Conservation (phyloP, 2,113 vertebrate genomes). For the Zonotrichia leucophrys region DNA sequence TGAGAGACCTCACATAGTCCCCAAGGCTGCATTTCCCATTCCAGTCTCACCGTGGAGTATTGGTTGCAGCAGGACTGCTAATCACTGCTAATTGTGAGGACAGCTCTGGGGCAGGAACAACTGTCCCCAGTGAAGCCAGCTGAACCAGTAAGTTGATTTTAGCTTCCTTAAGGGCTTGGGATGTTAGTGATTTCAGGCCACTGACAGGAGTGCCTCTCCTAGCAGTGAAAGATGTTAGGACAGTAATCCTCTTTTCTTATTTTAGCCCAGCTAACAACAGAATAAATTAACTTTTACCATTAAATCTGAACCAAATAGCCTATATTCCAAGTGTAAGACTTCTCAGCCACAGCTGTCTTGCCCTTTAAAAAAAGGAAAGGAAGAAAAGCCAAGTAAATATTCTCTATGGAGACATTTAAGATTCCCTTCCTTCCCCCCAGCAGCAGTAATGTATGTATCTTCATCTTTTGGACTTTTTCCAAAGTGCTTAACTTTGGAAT, state of each 20-base stretch:
- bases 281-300: neutral
- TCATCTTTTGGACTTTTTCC: constrained; percentile 48
- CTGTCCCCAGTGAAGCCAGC: neutral
- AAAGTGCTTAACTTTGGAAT: constrained; percentile 54
- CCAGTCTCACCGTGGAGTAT: neutral
- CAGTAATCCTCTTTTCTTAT: neutral
- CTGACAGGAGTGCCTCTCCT: neutral
- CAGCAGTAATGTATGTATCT: constrained; percentile 44
- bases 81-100: neutral
- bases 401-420: constrained; percentile 25
- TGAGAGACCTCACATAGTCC: neutral
- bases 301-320: neutral
- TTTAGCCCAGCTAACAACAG: neutral
- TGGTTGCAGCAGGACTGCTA: neutral
- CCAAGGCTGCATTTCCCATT: neutral
- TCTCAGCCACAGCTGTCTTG: neutral
- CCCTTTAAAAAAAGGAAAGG: neutral
- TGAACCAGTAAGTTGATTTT: neutral
- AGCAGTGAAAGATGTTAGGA: neutral
- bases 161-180: neutral
- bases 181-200: neutral
- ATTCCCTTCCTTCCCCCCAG: constrained; percentile 23
- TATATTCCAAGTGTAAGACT: neutral
- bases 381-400: neutral
- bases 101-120: neutral